Base-by-base conservation (phyloP, 2,888 invertebrate species). In the Trichacis sp. region DNA sequence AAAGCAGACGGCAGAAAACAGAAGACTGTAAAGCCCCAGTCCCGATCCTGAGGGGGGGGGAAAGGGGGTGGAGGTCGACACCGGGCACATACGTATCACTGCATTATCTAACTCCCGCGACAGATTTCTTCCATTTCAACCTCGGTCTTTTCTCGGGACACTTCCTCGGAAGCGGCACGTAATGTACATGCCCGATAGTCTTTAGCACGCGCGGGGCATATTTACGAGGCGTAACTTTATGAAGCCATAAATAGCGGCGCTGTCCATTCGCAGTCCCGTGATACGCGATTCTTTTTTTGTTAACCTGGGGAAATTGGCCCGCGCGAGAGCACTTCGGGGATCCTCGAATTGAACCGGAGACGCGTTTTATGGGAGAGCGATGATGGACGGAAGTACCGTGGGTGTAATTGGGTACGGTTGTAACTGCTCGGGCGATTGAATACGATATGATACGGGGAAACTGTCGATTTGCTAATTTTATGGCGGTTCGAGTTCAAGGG, bases 81-180 rank as follows among this genome's bases (percentile, higher is more conserved):
- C 70, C 69, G 67, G 64, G 77, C 78, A 81, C 84, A 84, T 84
- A 84, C 82, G 79, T 83, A 84, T 82, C 73, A 79, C 69, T 60
- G 75, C 76, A 83, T 84, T 84, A 84, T 70, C 79, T 74, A 75
- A 75, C 68, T 74, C 76, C 54, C 66, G 71, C 60, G 42, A 8
- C 58, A 36, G 36, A 61, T 64, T 64, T 64, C 56, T 48, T 62
- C 56, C 45, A 24, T 17, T 30, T 55, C 49, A 5, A 59, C 43
- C 43, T 42, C 6, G 11, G 33, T 4, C 4, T 42, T 42, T n/a
- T 15, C 42, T 17, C 19, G 11, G 9, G 45, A 19, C 46, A 53
- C 43, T 40, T 54, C 20, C 18, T 24, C 38, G 45, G 29, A 29
- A 40, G 24, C 42, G 18, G 24, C 14, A 18, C 15, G 40, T 56